A percentile compares a stretch with the other conserved stretches of the same genome.
Evolutionary conservation across 2,888 invertebrate genomes (phyloP).

Genomic region (Metallyticus violacea): DNA sequence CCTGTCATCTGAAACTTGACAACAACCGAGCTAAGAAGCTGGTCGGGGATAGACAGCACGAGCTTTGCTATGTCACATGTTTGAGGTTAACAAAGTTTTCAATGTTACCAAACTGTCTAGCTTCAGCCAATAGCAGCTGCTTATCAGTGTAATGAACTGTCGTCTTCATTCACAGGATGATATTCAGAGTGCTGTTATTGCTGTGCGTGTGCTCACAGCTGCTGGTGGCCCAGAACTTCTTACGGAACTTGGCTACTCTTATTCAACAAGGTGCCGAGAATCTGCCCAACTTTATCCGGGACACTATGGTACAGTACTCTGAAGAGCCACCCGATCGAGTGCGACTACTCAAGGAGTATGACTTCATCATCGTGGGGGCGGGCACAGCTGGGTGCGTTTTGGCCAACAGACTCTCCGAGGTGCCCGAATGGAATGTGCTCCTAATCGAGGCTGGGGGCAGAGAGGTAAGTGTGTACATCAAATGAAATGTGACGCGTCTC

Average conservation of each 20-base stretch:
- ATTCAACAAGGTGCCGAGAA: background rate
- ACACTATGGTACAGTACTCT: constrained; percentile 37
- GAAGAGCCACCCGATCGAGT: constrained; percentile 55
- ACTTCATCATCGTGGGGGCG: constrained; percentile 49
- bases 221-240: background rate
- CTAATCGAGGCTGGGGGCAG: constrained; percentile 69
- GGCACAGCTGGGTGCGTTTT: constrained; percentile 48
- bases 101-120: no score
- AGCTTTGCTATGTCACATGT: no score
- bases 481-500: no score
- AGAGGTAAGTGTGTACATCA: constrained; percentile 46
- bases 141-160: no score
- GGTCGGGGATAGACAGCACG: no score
- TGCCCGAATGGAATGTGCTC: constrained; percentile 62
- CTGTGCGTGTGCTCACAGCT: background rate
- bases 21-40: no score
- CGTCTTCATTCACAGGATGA: background rate
- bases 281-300: constrained; percentile 28
- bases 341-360: constrained; percentile 48
- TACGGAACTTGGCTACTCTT: background rate
- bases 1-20: no score
- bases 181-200: background rate
- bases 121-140: no score
- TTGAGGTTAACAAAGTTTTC: no score
- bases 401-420: constrained; percentile 49